A percentile compares a stretch with the other conserved stretches of the same genome.
Evolutionary conservation across 2,797 vertebrate genomes (phyloP).

Genomic region (Mareca strepera): DNA sequence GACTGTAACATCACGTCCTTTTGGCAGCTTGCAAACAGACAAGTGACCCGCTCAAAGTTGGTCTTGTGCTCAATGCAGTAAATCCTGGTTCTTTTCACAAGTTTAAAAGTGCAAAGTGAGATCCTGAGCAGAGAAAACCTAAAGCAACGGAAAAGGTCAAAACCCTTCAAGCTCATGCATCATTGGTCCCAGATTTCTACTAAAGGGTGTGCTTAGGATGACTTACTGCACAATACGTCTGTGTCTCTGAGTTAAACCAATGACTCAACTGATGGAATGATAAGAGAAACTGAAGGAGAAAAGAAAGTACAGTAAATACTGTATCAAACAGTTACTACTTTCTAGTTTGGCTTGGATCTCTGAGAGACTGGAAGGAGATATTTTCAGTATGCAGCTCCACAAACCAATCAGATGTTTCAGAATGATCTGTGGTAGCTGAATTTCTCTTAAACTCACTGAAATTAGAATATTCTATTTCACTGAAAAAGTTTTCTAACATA

Average conservation of each 20-base stretch:
- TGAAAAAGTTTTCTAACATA: background rate
- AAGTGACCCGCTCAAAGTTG: background rate
- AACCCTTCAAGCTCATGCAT: background rate
- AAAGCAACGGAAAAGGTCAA: background rate
- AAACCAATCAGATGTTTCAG: background rate
- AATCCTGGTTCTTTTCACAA: background rate
- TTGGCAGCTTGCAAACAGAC: slow-evolving; percentile 20
- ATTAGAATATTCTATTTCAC: background rate
- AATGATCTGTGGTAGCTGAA: background rate
- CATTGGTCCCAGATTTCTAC: background rate
- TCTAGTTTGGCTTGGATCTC: background rate
- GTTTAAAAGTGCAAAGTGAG: background rate
- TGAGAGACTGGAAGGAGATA: background rate
- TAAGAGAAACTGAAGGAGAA: background rate
- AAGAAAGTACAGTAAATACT: background rate
- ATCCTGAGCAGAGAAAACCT: background rate
- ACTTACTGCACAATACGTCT: background rate
- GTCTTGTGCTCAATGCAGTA: background rate
- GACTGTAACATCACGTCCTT: background rate
- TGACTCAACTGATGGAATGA: background rate
- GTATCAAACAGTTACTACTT: background rate
- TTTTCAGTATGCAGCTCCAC: background rate
- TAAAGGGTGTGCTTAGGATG: background rate
- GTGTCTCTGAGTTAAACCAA: background rate
- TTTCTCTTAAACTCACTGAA: background rate